A percentile compares a stretch with the other conserved stretches of the same genome.
Conservation (phyloP, 2,797 vertebrate genomes). For the Hozukius guyotensis region DNA sequence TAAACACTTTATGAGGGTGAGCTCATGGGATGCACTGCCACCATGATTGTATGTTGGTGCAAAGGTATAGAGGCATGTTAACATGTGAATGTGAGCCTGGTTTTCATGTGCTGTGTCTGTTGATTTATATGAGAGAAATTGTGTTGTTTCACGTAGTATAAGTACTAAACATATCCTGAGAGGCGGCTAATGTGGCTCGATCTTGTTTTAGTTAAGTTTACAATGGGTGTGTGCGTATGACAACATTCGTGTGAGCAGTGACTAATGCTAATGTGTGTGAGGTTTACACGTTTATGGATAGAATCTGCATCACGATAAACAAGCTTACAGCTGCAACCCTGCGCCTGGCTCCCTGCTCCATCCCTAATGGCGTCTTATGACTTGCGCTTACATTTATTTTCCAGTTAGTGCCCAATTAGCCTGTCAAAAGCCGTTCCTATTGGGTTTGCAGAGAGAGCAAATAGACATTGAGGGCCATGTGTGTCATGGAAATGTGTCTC, state of each 20-base stretch:
- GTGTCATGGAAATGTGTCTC: constrained; percentile 58
- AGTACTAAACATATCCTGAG: not conserved
- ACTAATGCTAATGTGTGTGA: constrained; percentile 27
- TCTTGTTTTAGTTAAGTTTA: constrained; percentile 21
- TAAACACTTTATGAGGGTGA: constrained; percentile 62
- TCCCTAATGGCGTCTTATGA: constrained; percentile 67
- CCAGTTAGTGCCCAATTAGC: constrained; percentile 72
- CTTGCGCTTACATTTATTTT: constrained; percentile 72
- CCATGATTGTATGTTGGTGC: constrained; percentile 8
- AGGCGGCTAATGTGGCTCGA: not conserved
- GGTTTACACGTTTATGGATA: constrained; percentile 17
- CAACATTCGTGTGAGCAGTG: constrained; percentile 16
- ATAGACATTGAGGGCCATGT: constrained; percentile 21
- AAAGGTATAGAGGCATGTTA: constrained; percentile 2
- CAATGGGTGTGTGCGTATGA: constrained; percentile 33
- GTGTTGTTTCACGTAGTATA: not conserved
- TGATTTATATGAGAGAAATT: not conserved
- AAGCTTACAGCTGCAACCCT: not conserved
- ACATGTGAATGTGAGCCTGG: not conserved
- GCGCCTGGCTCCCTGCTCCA: constrained; percentile 22
- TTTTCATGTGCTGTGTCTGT: not conserved
- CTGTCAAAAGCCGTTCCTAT: constrained; percentile 62
- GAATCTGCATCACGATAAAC: constrained; percentile 40
- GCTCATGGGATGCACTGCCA: constrained; percentile 47
- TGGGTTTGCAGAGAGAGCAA: constrained; percentile 60